Conservation (phyloP, 2,797 vertebrate genomes). For the Hipposideros larvatus region DNA sequence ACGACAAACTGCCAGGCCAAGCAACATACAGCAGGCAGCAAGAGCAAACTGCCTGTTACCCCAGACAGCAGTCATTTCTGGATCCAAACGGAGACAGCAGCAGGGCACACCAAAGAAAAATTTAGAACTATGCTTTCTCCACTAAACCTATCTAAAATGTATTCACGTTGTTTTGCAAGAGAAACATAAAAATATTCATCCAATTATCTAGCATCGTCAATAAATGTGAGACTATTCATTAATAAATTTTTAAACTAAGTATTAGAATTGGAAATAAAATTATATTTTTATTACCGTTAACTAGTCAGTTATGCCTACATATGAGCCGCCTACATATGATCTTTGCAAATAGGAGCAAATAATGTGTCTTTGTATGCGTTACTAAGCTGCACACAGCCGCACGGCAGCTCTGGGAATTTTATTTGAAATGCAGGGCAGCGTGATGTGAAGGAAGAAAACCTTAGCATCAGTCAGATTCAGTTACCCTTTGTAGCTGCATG, state of each 20-base stretch:
- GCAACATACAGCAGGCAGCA: conserved; percentile 70
- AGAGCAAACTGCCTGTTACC: conserved; percentile 77
- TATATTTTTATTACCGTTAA: conserved; percentile 24
- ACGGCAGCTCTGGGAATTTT: conserved; percentile 46
- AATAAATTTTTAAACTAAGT: neutral
- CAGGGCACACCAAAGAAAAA: conserved; percentile 50
- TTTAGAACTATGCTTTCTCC: conserved; percentile 7
- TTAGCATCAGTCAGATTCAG: neutral
- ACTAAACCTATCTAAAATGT: conserved; percentile 28
- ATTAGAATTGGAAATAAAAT: conserved; percentile 29
- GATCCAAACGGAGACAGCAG: conserved; percentile 56
- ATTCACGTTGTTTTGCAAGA: conserved; percentile 20
- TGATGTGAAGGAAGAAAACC: conserved; percentile 2
- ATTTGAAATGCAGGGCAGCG: neutral
- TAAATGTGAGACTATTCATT: conserved; percentile 32
- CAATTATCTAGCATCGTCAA: neutral
- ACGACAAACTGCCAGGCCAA: conserved; percentile 81
- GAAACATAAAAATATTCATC: neutral
- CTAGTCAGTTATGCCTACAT: neutral
- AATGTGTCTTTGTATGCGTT: conserved; percentile 45
- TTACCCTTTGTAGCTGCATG: neutral
- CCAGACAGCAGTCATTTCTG: conserved; percentile 73
- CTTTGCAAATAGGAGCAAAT: conserved; percentile 55
- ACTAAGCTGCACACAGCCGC: neutral
- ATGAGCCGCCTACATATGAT: conserved; percentile 17